Base-by-base conservation (phyloP, 2,113 vertebrate species). In the Colinus virginianus region DNA sequence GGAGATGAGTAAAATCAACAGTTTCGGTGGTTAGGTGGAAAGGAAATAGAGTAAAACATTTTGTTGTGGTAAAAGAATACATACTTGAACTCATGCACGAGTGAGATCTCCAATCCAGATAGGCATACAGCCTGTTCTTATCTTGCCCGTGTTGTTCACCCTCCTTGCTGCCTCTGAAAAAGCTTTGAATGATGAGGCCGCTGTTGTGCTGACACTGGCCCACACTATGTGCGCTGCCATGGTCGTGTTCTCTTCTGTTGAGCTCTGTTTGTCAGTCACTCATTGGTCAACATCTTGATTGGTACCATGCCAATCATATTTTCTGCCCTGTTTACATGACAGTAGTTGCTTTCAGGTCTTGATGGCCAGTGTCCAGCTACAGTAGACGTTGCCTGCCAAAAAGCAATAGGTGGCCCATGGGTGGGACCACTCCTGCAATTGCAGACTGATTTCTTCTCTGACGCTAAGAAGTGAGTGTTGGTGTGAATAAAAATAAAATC, bases 211-310 rank as follows among this genome's bases (percentile, higher is more conserved):
- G 3, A 0, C 0, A 0, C 46, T 87, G 42, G 30, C 82, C 32
- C 6, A 1, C 15, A 0, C 1, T 10, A n/a, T 2, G 4, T 28
- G 25, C 10, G 0, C 11, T 32, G 1, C 22, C 0, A 2, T 0
- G 2, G 36, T 34, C 0, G 0, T 48, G 23, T 58, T 81, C 48
- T 49, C 45, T 82, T 70, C 4, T 32, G 17, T 15, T 78, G 56
- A 87, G 13, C 46, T 88, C 56, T 38, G 22, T 63, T 53, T 74
- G 53, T 51, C 61, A 32, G 2, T 30, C 8, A 1, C 12, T 46
- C 0, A 1, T 61, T 3, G 14, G 58, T 17, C 70, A 56, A 0
- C 43, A 61, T 78, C 34, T 75, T 58, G 48, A 25, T n/a, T 28
- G 40, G 22, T 26, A 14, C 78, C 43, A 11, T 0, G 3, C 42